These are phyloP conservation scores for Danio rerio DNA, from an alignment of 2,113 vertebrate species.

Conservation along the genomic window GRCz12tu NC_133190.1:23304001-23304500, in stretches of 20 bases:
- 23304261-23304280: constrained; percentile 80
- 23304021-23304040: constrained; percentile 85
- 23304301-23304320: constrained; percentile 84
- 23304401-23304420: no score
- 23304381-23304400: no score
- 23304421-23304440: no score
- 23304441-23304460: no score
- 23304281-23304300: constrained; percentile 90
- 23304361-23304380: background rate
- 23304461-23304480: no score
- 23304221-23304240: constrained; percentile 82
- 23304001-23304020: constrained; percentile 92
- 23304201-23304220: background rate
- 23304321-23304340: background rate
- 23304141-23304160: constrained; percentile 81
- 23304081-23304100: constrained; percentile 84
- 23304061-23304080: constrained; percentile 87
- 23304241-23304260: constrained; percentile 83
- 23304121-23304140: constrained; percentile 82
- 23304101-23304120: constrained; percentile 86
- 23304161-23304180: background rate
- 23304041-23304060: constrained; percentile 85
- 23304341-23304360: background rate
- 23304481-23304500: no score
- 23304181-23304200: background rate